These are phyloP conservation scores for Rallus crepitans DNA, from an alignment of 2,797 vertebrate genomes.

Conservation along the genomic window DNA sequence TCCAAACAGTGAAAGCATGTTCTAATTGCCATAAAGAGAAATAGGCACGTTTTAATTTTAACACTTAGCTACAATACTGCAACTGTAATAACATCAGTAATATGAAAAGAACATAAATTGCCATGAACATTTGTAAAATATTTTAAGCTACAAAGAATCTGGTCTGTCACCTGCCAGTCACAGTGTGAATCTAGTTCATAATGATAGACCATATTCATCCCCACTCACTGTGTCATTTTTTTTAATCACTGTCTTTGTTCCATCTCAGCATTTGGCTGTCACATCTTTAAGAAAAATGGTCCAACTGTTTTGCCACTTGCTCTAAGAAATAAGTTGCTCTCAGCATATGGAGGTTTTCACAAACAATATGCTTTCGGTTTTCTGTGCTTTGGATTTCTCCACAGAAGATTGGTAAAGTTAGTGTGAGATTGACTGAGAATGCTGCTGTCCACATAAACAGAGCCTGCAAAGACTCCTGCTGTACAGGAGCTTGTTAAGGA, in stretches of 20 bases:
- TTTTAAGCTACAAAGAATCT: neutral
- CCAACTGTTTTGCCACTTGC: constrained; percentile 53
- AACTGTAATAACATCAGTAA: neutral
- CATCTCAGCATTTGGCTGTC: constrained; percentile 45
- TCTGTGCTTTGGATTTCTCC: neutral
- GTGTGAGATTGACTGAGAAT: constrained; percentile 1
- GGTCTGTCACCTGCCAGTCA: constrained; percentile 32
- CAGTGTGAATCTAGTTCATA: neutral
- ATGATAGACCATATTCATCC: neutral
- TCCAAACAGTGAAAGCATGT: neutral
- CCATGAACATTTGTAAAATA: neutral
- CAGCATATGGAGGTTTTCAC: constrained; percentile 41
- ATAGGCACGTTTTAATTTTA: neutral
- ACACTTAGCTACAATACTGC: neutral
- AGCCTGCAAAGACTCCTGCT: neutral
- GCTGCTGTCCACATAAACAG: neutral
- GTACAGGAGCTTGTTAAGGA: neutral
- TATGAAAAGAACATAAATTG: neutral
- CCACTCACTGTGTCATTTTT: neutral
- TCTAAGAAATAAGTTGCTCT: constrained; percentile 22
- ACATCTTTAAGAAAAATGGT: constrained; percentile 39
- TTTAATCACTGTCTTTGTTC: constrained; percentile 37
- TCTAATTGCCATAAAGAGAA: neutral
- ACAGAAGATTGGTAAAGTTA: neutral
- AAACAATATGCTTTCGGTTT: constrained; percentile 52